These are phyloP conservation scores for Manis crassicaudata DNA, from an alignment of 2,797 vertebrate species.

Conservation along the genomic window DNA sequence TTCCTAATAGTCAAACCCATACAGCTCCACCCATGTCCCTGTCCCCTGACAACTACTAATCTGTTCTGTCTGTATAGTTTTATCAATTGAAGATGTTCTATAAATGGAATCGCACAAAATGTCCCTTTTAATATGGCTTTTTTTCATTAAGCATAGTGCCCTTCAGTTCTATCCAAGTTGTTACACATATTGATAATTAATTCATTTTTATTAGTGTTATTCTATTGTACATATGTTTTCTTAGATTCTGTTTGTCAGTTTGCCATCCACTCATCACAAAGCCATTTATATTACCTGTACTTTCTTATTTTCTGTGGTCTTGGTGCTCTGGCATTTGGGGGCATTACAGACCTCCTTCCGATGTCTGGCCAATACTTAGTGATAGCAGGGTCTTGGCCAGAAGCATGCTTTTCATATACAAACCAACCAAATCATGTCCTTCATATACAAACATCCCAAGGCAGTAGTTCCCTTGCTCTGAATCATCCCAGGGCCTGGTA, in stretches of 20 bases:
- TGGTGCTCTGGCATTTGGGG: neutral
- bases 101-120: neutral
- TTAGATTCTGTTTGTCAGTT: neutral
- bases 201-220: neutral
- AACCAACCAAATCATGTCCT: neutral
- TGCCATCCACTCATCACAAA: neutral
- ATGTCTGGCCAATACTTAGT: neutral
- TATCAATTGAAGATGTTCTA: neutral
- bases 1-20: neutral
- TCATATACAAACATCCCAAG: neutral
- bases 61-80: neutral
- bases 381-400: neutral
- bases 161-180: neutral
- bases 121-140: neutral
- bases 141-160: neutral
- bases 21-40: neutral
- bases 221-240: neutral
- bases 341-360: neutral
- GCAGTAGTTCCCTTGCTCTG: neutral
- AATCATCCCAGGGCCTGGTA: neutral
- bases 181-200: neutral
- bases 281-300: neutral
- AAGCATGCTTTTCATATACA: neutral
- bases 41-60: neutral
- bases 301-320: neutral